phyloP scores from a whole-genome alignment of 2,113 vertebrate genomes.

The Esox niger region DNA sequence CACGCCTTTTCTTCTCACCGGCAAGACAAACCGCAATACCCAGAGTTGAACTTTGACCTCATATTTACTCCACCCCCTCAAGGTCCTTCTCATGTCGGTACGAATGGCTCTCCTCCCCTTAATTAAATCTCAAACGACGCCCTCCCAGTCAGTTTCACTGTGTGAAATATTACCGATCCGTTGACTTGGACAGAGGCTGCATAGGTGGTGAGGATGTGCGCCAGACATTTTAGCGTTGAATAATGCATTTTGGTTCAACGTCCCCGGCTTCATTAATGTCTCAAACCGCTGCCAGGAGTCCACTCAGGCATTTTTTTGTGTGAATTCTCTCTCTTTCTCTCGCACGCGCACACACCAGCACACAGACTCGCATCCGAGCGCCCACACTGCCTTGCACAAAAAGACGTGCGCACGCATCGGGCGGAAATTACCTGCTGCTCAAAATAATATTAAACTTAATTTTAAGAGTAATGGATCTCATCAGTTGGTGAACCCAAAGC shows the following conservation, averaged over 20 bases:
- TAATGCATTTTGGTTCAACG: slow-evolving; percentile 70
- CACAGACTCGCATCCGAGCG: slow-evolving; percentile 3
- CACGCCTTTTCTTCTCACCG: neutral
- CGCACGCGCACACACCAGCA: slow-evolving; percentile 10
- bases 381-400: slow-evolving; percentile 4
- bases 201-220: slow-evolving; percentile 61
- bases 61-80: slow-evolving; percentile 3
- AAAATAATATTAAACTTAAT: slow-evolving; percentile 74
- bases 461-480: slow-evolving; percentile 74
- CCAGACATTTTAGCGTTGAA: slow-evolving; percentile 68
- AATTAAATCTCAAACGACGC: slow-evolving; percentile 38
- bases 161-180: slow-evolving; percentile 68
- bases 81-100: slow-evolving; percentile 32
- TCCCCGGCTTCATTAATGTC: slow-evolving; percentile 60
- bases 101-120: slow-evolving; percentile 20
- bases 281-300: slow-evolving; percentile 55
- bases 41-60: slow-evolving; percentile 24
- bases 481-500: slow-evolving; percentile 73
- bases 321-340: slow-evolving; percentile 45
- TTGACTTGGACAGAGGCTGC: slow-evolving; percentile 55
- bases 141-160: slow-evolving; percentile 40
- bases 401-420: slow-evolving; percentile 14
- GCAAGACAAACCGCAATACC: slow-evolving; percentile 8
- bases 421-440: slow-evolving; percentile 66
- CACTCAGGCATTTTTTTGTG: slow-evolving; percentile 50